Base-by-base conservation (phyloP, 1,140 invertebrate species). In the Hirudo medicinalis region DNA sequence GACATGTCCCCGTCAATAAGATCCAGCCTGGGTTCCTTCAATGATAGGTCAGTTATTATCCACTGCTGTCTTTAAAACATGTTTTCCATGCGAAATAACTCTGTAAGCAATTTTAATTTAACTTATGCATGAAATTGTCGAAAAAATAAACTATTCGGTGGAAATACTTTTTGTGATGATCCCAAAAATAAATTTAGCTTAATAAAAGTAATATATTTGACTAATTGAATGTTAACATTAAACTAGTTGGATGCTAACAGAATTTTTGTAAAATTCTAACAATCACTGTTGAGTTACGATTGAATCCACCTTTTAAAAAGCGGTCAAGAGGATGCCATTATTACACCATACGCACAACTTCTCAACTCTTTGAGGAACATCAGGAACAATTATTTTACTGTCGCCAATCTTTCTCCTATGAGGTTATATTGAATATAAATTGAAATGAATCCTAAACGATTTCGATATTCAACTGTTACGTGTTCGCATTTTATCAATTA, bases 341-440 rank as follows among this genome's bases (percentile, higher is more conserved):
- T 63, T 25, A 63, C 57, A 32, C 57, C 57, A 4, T 63, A 63
- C 13, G 57, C 57, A 25, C 57, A 63, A 63, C 57, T 63, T 22
- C 57, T 63, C 57, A 63, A 32, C 19, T 63, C 57, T 1, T 32
- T 63, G 22, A 22, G 57, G 29, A 63, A 32, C 29, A 63, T 63
- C 57, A 63, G 57, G 57, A 63, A 63, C 19, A 63, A 63, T 32
- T 63, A 63, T n/a, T 63, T 63, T 32, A 32, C 29, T 63, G 57
- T 63, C 8, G 57, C 57, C 57, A 63, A 63, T n/a, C 20, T 63
- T 13, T 63, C 57, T 9, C 57, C 57, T 5, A 63, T 25, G 29
- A 63, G 29, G 57, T 63, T 63, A 25, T 1, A 13, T 63, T 63
- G 4, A 49, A 5, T 49, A 49, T 15, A 15, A 15, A 49, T 49